Base-by-base conservation (phyloP, 2,113 vertebrate species). In the Mobula birostris region DNA sequence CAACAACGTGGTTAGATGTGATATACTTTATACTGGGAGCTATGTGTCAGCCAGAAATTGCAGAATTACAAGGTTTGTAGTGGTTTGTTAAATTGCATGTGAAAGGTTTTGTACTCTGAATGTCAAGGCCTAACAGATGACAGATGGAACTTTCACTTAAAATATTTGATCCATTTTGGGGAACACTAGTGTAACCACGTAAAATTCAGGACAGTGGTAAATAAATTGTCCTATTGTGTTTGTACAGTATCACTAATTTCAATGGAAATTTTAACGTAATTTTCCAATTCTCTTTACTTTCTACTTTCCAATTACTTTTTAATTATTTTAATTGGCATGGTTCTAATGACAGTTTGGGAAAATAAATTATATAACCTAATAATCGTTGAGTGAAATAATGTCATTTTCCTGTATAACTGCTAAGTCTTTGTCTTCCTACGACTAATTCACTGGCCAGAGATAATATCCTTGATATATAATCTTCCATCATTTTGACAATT, bases 1-100 rank as follows among this genome's bases (percentile, higher is more conserved):
- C 76, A 98, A 98, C 96, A 98, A 98, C 1, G 95, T 96, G 56
- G 96, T 96, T 68, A 95, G 94, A 56, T 97, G 97, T 80, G 96
- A 97, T 14, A 90, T 98, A 94, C 95, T 95, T 94, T 98, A 97
- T 96, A 97, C 96, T 0, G 97, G 97, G 19, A 95, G 94, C 24
- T 95, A 97, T 48, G 96, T 97, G n/a, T 96, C 97, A 94, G 96
- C 97, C 0, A 95, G 95, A 32, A 97, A 97, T 96, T 98, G 97
- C 95, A 96, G 95, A 94, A 97, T 97, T 24, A 95, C 96, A 7
- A 95, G 94, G 97, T 98, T 95, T 95, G 95, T 12, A 8, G 48
- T 56, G 9, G 68, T 5, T 93, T 40, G 7, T 24, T 93, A 56
- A 93, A 3, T 93, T 74, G 61, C 24, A 76, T 70, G 36, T 74